Evolutionary conservation across 2,888 invertebrate genomes (phyloP).

Genomic region (Meiosimyza decipiens): DNA sequence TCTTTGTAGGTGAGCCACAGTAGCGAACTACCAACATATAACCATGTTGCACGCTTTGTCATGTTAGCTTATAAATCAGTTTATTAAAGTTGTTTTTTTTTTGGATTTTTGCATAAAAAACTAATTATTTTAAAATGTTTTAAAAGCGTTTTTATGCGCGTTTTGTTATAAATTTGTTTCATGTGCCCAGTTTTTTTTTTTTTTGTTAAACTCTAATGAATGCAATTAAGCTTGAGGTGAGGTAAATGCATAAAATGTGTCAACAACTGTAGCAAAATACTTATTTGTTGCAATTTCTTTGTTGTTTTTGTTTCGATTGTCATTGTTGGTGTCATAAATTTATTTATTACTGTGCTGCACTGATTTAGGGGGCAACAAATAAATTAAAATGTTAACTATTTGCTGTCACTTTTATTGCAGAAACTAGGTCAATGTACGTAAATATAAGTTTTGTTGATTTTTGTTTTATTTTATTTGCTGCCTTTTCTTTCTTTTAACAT

Average conservation of each 20-base stretch:
- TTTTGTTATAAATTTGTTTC: constrained; percentile 8
- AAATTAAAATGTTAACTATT: constrained; percentile 29
- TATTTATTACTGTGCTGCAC: not conserved
- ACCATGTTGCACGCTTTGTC: not conserved
- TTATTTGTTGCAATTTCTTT: constrained; percentile 9
- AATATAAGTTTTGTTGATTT: too few relatives aligned
- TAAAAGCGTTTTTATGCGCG: constrained; percentile 7
- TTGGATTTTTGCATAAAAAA: not conserved
- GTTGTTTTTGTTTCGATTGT: not conserved
- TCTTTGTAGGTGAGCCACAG: not conserved
- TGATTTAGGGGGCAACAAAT: constrained; percentile 3
- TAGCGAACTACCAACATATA: not conserved
- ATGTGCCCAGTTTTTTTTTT: not conserved
- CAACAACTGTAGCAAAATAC: not conserved
- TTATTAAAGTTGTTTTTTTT: not conserved
- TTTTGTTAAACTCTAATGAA: not conserved
- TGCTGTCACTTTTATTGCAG: constrained; percentile 3
- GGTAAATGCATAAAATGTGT: constrained; percentile 18
- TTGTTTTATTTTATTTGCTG: too few relatives aligned
- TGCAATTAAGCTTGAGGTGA: not conserved
- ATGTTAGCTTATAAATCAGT: constrained; percentile 20
- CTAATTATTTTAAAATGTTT: constrained; percentile 12
- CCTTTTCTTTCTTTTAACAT: too few relatives aligned
- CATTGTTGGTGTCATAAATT: constrained; percentile 24
- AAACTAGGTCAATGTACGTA: not conserved